Evolutionary conservation across 1,140 invertebrate species (phyloP).

Genomic region (Drosophila nigrodunni): DNA sequence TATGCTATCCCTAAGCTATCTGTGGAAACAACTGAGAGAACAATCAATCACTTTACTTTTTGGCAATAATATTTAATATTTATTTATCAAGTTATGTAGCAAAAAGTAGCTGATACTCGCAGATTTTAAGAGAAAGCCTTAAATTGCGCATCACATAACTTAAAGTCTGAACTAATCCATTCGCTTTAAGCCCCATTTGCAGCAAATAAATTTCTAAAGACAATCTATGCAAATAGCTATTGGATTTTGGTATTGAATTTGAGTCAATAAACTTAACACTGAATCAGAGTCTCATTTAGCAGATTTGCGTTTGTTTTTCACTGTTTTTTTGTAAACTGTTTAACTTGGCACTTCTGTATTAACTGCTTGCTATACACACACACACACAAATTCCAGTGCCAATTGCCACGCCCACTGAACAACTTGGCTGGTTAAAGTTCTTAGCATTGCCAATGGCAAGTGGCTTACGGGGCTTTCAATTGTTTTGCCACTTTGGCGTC

Average conservation of each 20-base stretch:
- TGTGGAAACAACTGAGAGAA: too few relatives aligned
- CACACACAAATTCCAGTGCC: slow-evolving; percentile 12
- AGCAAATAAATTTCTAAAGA: too few relatives aligned
- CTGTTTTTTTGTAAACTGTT: slow-evolving; percentile 27
- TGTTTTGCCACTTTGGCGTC: slow-evolving; percentile 32
- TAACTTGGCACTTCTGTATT: slow-evolving; percentile 20
- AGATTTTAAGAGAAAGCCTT: too few relatives aligned
- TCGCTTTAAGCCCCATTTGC: too few relatives aligned
- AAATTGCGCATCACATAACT: too few relatives aligned
- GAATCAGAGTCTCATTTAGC: slow-evolving; percentile 37
- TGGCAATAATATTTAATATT: too few relatives aligned
- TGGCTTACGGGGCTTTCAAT: slow-evolving; percentile 37
- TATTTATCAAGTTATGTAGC: too few relatives aligned
- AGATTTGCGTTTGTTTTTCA: slow-evolving; percentile 17
- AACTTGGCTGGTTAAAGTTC: slow-evolving; percentile 21
- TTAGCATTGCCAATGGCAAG: slow-evolving; percentile 21
- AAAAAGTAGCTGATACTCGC: too few relatives aligned
- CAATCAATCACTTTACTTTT: too few relatives aligned
- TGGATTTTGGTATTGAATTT: slow-evolving; percentile 11
- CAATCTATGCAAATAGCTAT: not conserved
- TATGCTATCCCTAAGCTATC: too few relatives aligned
- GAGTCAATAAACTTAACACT: slow-evolving; percentile 25
- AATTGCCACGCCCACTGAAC: slow-evolving; percentile 22
- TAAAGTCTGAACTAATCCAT: too few relatives aligned
- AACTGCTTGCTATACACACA: not conserved